Evolutionary conservation across 2,113 vertebrate species (phyloP).

Genomic region (Cyprinus carpio): DNA sequence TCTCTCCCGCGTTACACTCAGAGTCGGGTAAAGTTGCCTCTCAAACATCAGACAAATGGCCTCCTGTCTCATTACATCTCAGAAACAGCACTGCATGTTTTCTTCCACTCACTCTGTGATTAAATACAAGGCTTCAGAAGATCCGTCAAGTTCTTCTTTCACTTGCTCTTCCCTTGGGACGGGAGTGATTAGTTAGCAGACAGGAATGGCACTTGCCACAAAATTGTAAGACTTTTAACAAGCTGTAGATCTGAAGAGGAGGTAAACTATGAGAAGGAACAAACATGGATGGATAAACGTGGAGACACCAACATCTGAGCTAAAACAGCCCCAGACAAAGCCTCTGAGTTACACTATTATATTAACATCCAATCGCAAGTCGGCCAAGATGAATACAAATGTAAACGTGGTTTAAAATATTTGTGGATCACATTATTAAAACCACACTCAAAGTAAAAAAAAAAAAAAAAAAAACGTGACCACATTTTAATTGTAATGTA

Average conservation of each 20-base stretch:
- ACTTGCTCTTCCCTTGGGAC: slow-evolving; percentile 51
- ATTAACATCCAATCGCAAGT: background rate
- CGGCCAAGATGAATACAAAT: background rate
- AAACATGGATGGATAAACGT: background rate
- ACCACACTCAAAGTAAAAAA: background rate
- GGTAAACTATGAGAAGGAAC: background rate
- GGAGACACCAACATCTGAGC: background rate
- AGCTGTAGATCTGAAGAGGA: slow-evolving; percentile 64
- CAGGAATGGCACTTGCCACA: slow-evolving; percentile 74
- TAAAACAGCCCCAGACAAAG: background rate
- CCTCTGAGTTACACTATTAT: background rate
- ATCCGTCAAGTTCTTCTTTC: slow-evolving; percentile 64
- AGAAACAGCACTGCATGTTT: slow-evolving; percentile 1
- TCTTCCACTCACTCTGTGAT: slow-evolving; percentile 50
- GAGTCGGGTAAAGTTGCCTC: slow-evolving; percentile 51
- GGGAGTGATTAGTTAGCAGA: slow-evolving; percentile 70
- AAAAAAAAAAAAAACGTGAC: background rate
- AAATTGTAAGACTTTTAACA: slow-evolving; percentile 76
- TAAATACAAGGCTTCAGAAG: slow-evolving; percentile 67
- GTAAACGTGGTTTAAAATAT: background rate
- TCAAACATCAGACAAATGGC: slow-evolving; percentile 47
- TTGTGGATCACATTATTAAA: background rate
- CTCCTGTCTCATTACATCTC: slow-evolving; percentile 57
- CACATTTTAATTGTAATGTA: background rate
- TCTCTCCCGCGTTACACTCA: slow-evolving; percentile 56